Base-by-base conservation (phyloP, 2,113 vertebrate species). In the Eidolon helvum region DNA sequence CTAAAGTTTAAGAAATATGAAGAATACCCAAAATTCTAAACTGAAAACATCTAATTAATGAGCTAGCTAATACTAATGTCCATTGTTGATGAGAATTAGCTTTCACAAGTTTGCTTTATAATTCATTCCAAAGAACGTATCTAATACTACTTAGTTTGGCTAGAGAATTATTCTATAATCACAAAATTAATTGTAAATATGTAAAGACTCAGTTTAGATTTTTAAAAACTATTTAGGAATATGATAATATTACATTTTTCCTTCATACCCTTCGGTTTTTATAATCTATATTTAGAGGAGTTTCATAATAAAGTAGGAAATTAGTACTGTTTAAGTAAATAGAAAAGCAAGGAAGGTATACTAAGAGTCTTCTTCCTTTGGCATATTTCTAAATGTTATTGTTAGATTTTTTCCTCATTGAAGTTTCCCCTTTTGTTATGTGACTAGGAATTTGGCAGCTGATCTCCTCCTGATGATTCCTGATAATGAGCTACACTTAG, bases 401-500 rank as follows among this genome's bases (percentile, higher is more conserved):
- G 90, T 96, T 50, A 79, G 33, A 45, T 38, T 10, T 77, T 71
- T 78, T 66, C 22, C 38, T 95, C 45, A 91, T 0, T 65, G 21
- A 92, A 12, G 11, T 91, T 78, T 90, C 38, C 28, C 55, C 43
- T 87, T 83, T 77, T 83, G 55, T 98, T 80, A 77, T 96, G 91
- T 91, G 48, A 91, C 63, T 95, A 99, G 99, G 99, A 99, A 99
- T 95, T 98, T 99, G 87, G 99, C 99, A 71, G 98, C 97, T 19
- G 99, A 99, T 91, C 99, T 99, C 77, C 98, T 99, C 57, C 97
- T 97, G 96, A 99, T 99, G 99, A 99, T 99, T 96, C 99, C 99
- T 35, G 98, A 99, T 95, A 99, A 99, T 71, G 98, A 99, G 87
- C 96, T 99, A 9, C 98, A 99, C 26, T 94, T 99, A 98, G 98